A percentile compares a stretch with the other conserved stretches of the same genome.
These are phyloP conservation scores for Mugil cephalus DNA, from an alignment of 2,113 vertebrate genomes.

Conservation along the genomic window DNA sequence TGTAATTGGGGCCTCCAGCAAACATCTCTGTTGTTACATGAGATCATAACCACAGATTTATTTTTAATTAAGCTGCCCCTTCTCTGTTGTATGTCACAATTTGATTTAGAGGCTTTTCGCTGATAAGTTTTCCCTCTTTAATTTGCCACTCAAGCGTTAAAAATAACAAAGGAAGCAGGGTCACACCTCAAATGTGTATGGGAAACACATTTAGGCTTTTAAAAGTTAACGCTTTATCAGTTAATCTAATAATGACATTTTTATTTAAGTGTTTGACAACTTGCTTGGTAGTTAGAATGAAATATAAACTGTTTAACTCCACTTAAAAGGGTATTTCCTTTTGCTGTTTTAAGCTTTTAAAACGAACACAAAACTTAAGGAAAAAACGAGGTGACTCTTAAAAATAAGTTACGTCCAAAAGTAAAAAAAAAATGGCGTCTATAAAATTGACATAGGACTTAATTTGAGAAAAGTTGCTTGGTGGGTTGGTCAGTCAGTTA, in stretches of 20 bases:
- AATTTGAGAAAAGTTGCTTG: background rate
- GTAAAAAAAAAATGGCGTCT: slow-evolving; percentile 24
- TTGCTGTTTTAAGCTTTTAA: too few relatives aligned
- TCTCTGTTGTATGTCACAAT: slow-evolving; percentile 19
- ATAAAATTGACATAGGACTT: background rate
- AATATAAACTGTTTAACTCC: background rate
- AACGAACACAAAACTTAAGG: too few relatives aligned
- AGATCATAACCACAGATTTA: slow-evolving; percentile 41
- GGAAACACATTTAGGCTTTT: too few relatives aligned
- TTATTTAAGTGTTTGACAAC: too few relatives aligned
- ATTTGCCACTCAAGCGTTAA: background rate
- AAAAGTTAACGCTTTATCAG: too few relatives aligned
- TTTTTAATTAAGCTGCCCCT: slow-evolving; percentile 25
- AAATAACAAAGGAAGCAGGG: too few relatives aligned
- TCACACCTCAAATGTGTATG: too few relatives aligned
- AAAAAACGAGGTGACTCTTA: too few relatives aligned
- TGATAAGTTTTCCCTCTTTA: slow-evolving; percentile 8
- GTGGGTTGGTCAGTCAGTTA: background rate
- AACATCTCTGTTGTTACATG: slow-evolving; percentile 29
- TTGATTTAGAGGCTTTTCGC: slow-evolving; percentile 2
- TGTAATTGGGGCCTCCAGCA: slow-evolving; percentile 37
- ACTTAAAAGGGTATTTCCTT: background rate
- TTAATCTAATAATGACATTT: too few relatives aligned
- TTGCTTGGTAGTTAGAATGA: too few relatives aligned
- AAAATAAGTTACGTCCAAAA: too few relatives aligned